These are phyloP conservation scores for Noctua janthina DNA, from an alignment of 2,888 invertebrate genomes.

Conservation along the genomic window DNA sequence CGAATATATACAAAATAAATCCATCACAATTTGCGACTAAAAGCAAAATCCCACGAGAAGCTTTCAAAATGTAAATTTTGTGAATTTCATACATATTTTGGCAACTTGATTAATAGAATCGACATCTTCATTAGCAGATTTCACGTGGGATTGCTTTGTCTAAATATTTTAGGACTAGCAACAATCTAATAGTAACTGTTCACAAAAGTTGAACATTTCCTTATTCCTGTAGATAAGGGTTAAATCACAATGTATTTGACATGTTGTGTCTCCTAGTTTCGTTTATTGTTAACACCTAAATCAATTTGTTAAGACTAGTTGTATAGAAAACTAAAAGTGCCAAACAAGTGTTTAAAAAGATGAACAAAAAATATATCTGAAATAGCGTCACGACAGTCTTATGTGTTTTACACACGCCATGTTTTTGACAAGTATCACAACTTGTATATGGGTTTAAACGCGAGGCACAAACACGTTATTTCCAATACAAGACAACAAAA, in stretches of 20 bases:
- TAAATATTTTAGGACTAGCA: not conserved
- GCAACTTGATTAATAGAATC: constrained; percentile 30
- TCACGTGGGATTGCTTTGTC: not conserved
- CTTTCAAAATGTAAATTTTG: constrained; percentile 44
- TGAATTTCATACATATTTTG: constrained; percentile 48
- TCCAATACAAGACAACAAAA: not conserved
- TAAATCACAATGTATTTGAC: not conserved
- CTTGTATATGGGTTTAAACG: not conserved
- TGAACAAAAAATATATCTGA: not conserved
- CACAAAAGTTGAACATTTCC: not conserved
- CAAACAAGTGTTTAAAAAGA: not conserved
- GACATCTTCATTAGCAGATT: constrained; percentile 28
- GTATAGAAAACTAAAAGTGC: not conserved
- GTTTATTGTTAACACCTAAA: not conserved
- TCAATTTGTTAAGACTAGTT: not conserved
- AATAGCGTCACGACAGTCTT: not conserved
- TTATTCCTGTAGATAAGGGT: not conserved
- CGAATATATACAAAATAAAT: not conserved
- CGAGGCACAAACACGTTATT: not conserved
- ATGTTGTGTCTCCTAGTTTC: not conserved
- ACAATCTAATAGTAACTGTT: not conserved
- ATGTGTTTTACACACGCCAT: not conserved
- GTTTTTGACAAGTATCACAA: not conserved
- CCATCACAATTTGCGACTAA: not conserved
- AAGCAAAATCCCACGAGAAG: constrained; percentile 6